These are phyloP conservation scores for Elaphurus davidianus DNA, from an alignment of 2,113 vertebrate genomes.

Conservation along the genomic window DNA sequence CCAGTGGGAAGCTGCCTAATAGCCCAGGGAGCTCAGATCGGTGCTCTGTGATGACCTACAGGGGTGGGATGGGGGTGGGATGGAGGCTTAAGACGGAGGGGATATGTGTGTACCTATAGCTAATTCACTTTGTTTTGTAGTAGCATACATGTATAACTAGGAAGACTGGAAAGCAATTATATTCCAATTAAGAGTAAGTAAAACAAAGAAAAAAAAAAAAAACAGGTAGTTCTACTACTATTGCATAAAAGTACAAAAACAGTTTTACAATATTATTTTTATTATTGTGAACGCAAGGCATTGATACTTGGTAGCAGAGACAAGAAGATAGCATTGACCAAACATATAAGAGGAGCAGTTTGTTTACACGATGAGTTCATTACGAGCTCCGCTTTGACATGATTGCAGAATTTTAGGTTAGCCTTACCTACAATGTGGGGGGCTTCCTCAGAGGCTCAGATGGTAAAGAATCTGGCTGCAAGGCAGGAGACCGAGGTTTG, in stretches of 20 bases:
- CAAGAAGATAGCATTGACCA: background rate
- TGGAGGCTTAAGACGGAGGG: too few relatives aligned
- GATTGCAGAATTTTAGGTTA: background rate
- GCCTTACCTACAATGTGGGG: background rate
- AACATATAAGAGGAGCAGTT: background rate
- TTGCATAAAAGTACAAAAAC: too few relatives aligned
- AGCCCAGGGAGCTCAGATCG: too few relatives aligned
- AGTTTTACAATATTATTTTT: background rate
- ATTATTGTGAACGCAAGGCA: fast-evolving
- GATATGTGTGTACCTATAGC: fast-evolving
- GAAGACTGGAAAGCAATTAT: background rate
- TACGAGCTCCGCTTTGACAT: fast-evolving
- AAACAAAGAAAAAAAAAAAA: background rate
- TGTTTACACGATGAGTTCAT: background rate
- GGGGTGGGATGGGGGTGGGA: too few relatives aligned
- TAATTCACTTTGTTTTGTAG: too few relatives aligned
- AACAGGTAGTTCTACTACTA: background rate
- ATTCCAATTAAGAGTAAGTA: background rate
- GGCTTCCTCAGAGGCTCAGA: background rate
- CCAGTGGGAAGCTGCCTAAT: too few relatives aligned
- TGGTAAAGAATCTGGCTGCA: background rate
- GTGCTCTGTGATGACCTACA: too few relatives aligned
- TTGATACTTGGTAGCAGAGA: background rate
- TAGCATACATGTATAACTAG: too few relatives aligned
- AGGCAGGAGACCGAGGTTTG: background rate